These are phyloP conservation scores for Hephaestus fuliginosus DNA, from an alignment of 2,797 vertebrate species.

Conservation along the genomic window DNA sequence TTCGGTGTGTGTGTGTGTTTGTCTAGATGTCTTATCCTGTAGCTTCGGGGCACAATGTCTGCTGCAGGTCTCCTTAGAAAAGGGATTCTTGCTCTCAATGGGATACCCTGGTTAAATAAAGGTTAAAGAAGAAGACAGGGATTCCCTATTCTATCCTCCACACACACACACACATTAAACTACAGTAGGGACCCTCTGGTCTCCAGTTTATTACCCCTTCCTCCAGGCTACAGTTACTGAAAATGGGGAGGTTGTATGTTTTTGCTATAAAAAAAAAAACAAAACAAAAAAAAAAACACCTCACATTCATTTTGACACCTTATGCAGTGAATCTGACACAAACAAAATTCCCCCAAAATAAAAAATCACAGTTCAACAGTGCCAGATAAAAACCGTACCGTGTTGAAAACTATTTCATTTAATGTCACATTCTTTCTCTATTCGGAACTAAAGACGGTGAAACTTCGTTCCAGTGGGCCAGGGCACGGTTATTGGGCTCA, in stretches of 20 bases:
- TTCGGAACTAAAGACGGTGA: slow-evolving; percentile 73
- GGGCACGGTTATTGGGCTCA: slow-evolving; percentile 80
- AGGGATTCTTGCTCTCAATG: slow-evolving; percentile 67
- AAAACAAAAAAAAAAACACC: not conserved
- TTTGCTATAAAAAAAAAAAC: slow-evolving; percentile 3
- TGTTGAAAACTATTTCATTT: slow-evolving; percentile 54
- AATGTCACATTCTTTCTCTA: slow-evolving; percentile 62
- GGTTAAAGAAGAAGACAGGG: slow-evolving; percentile 70
- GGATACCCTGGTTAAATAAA: slow-evolving; percentile 81
- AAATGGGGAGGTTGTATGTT: slow-evolving; percentile 48
- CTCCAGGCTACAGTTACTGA: slow-evolving; percentile 69
- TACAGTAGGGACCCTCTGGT: slow-evolving; percentile 77
- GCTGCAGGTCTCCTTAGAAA: slow-evolving; percentile 64
- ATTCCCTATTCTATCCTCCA: slow-evolving; percentile 43
- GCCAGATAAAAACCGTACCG: not conserved
- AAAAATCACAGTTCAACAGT: slow-evolving; percentile 26
- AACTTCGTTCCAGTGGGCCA: slow-evolving; percentile 70
- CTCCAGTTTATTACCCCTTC: slow-evolving; percentile 78
- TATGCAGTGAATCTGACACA: not conserved
- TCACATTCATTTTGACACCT: slow-evolving; percentile 43
- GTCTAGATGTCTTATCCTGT: slow-evolving; percentile 55
- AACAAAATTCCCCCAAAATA: slow-evolving; percentile 11
- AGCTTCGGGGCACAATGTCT: slow-evolving; percentile 77
- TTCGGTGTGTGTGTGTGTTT: slow-evolving; percentile 24
- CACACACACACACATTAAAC: slow-evolving; percentile 49